Evolutionary conservation across 2,797 vertebrate species (phyloP).

Genomic region (Telmatherina bonti): DNA sequence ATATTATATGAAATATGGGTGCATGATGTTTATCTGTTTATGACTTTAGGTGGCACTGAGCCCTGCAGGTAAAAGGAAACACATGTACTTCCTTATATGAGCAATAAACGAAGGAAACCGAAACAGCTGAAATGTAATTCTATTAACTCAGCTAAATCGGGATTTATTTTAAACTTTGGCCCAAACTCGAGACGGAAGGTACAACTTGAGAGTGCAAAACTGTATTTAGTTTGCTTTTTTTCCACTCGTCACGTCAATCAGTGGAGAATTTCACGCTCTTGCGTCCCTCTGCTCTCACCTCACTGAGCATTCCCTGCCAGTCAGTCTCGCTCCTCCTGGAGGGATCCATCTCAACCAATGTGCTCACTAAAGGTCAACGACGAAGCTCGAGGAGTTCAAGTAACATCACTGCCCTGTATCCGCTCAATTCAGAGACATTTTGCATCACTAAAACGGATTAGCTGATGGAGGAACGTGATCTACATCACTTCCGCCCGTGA

Average conservation of each 20-base stretch:
- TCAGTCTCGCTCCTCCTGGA: conserved; percentile 89
- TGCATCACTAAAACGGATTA: conserved; percentile 50
- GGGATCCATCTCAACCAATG: conserved; percentile 78
- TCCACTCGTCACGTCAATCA: not conserved
- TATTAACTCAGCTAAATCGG: not conserved
- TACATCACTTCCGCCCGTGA: conserved; percentile 63
- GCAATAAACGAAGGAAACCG: not conserved
- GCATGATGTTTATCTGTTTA: too few species aligned
- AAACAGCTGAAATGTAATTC: conserved; percentile 10
- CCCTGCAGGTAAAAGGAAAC: conserved; percentile 27
- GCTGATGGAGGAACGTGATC: not conserved
- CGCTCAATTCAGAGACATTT: conserved; percentile 10
- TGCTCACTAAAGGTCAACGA: not conserved
- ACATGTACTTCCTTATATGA: conserved; percentile 31
- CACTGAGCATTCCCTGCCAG: conserved; percentile 92
- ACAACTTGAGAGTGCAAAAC: not conserved
- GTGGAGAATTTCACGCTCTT: not conserved
- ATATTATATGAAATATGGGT: not conserved
- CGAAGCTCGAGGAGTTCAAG: conserved; percentile 7
- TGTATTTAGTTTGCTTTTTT: not conserved
- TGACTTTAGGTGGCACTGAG: too few species aligned
- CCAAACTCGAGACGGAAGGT: not conserved
- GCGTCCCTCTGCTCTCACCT: conserved; percentile 85
- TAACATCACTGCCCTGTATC: not conserved
- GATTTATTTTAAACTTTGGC: not conserved